Evolutionary conservation across 2,113 vertebrate species (phyloP).

Genomic region (Electrona antarctica): DNA sequence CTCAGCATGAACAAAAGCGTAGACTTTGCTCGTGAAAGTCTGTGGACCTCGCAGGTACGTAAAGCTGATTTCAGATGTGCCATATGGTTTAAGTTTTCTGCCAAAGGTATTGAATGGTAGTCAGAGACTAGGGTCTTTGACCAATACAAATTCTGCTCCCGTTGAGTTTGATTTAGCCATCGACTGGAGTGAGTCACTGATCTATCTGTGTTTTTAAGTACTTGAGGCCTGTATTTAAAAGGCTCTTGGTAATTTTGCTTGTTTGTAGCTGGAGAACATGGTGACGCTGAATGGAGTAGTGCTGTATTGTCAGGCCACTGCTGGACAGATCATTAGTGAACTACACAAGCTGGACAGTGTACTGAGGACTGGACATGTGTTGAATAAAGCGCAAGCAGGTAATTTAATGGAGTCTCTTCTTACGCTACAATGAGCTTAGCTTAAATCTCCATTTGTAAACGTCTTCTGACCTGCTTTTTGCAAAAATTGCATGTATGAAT

Average conservation of each 20-base stretch:
- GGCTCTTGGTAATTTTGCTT: slow-evolving; percentile 5
- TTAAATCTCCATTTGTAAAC: too few species aligned
- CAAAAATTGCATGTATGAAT: background rate
- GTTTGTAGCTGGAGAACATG: slow-evolving; percentile 61
- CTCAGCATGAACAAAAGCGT: slow-evolving; percentile 82
- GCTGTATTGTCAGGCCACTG: slow-evolving; percentile 70
- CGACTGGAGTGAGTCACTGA: too few species aligned
- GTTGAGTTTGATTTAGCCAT: too few species aligned
- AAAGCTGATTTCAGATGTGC: background rate
- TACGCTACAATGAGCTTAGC: too few species aligned
- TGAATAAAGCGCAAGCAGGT: slow-evolving; percentile 81
- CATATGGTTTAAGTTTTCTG: too few species aligned
- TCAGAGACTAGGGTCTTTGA: too few species aligned
- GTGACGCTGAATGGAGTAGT: slow-evolving; percentile 70
- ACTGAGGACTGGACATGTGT: slow-evolving; percentile 54
- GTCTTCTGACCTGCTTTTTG: background rate
- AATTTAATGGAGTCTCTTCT: slow-evolving; percentile 6
- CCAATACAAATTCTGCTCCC: too few species aligned
- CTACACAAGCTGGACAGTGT: slow-evolving; percentile 70
- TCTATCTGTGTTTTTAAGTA: background rate
- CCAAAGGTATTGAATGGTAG: too few species aligned
- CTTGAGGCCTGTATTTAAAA: background rate
- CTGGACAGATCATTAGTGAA: slow-evolving; percentile 79
- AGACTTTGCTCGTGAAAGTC: slow-evolving; percentile 75
- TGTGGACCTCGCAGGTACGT: slow-evolving; percentile 83